Evolutionary conservation across 2,797 vertebrate genomes (phyloP).

Genomic region (Labroides dimidiatus): DNA sequence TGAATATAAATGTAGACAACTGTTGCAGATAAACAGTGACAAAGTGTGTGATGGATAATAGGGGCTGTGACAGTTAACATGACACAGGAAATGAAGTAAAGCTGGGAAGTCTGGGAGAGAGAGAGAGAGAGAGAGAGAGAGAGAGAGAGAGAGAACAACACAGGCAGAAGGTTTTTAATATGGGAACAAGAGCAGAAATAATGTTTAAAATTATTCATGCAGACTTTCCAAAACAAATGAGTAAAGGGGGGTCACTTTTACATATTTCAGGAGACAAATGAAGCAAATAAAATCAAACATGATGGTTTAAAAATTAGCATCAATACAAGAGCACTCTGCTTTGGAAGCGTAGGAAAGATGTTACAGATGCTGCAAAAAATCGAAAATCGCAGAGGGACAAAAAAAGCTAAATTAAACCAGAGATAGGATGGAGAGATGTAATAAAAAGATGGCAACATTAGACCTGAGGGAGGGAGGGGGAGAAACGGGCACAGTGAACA

Average conservation of each 20-base stretch:
- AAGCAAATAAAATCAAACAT: background rate
- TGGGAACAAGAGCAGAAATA: too few species aligned
- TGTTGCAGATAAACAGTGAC: slow-evolving; percentile 4
- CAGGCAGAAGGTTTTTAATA: too few species aligned
- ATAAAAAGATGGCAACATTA: slow-evolving; percentile 20
- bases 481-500: slow-evolving; percentile 33
- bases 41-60: slow-evolving; percentile 1
- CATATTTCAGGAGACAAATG: background rate
- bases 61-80: background rate
- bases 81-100: background rate
- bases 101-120: too few species aligned
- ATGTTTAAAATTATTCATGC: too few species aligned
- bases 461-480: slow-evolving; percentile 17
- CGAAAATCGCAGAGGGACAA: background rate
- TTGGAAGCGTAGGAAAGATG: background rate
- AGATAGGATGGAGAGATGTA: slow-evolving; percentile 17
- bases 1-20: slow-evolving; percentile 19
- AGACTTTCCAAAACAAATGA: too few species aligned
- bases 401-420: slow-evolving; percentile 8
- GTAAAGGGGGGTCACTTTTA: background rate
- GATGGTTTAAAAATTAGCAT: too few species aligned
- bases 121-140: background rate
- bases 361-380: background rate
- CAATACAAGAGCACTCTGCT: background rate
- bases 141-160: too few species aligned